Conservation (phyloP, 2,797 vertebrate genomes). For the Schizopygopsis pylzovi region DNA sequence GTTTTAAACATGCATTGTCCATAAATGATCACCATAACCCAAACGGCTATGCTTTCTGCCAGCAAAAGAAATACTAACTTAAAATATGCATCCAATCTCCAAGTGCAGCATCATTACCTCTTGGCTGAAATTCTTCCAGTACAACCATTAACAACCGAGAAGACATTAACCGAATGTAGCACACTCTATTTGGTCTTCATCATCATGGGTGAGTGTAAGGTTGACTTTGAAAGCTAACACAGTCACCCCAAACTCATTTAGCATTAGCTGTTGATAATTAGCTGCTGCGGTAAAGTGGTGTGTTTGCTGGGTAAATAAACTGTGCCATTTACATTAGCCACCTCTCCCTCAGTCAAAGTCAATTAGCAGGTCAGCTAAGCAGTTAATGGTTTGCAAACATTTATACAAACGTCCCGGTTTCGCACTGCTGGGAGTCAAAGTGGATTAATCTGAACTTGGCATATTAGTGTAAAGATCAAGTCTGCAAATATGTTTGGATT, state of each 20-base stretch:
- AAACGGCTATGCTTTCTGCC: neutral
- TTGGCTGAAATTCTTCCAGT: neutral
- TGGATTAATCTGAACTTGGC: slow-evolving; percentile 38
- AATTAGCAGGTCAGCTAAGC: slow-evolving; percentile 57
- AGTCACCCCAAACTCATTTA: slow-evolving; percentile 37
- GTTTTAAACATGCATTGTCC: neutral
- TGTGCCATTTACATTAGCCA: slow-evolving; percentile 51
- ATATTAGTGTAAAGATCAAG: slow-evolving; percentile 20
- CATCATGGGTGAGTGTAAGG: slow-evolving; percentile 4
- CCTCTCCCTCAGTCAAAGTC: slow-evolving; percentile 50
- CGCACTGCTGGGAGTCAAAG: slow-evolving; percentile 34
- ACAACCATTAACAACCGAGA: neutral
- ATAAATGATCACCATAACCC: neutral
- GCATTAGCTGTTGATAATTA: slow-evolving; percentile 51
- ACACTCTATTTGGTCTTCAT: slow-evolving; percentile 46
- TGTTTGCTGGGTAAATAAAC: slow-evolving; percentile 51
- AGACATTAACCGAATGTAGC: slow-evolving; percentile 34
- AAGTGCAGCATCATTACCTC: slow-evolving; percentile 4
- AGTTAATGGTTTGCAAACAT: slow-evolving; percentile 56
- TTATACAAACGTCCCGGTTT: slow-evolving; percentile 36
- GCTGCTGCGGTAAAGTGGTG: slow-evolving; percentile 42
- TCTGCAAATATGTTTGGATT: slow-evolving; percentile 1
- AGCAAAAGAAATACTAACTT: neutral
- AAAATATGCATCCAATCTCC: neutral
- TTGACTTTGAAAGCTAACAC: slow-evolving; percentile 45